A percentile compares a stretch with the other conserved stretches of the same genome.
phyloP scores from a whole-genome alignment of 2,797 vertebrate genomes.

The Gambusia yucatana region DNA sequence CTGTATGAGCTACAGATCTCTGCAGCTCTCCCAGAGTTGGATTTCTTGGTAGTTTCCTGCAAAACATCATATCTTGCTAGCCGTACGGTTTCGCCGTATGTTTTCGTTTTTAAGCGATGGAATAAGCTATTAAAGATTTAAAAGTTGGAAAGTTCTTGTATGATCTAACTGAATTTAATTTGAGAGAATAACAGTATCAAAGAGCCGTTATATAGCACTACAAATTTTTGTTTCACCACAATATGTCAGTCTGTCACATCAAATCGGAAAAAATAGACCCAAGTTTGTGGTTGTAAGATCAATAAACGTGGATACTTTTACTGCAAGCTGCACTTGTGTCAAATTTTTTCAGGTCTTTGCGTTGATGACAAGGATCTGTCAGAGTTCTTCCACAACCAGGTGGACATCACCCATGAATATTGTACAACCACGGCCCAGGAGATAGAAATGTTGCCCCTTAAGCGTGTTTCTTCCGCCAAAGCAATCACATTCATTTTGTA shows the following conservation, averaged over 20 bases:
- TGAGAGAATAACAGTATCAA: too few relatives aligned
- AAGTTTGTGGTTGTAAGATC: not conserved
- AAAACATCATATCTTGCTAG: not conserved
- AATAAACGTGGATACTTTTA: not conserved
- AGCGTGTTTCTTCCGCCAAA: conserved; percentile 29
- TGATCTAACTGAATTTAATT: not conserved
- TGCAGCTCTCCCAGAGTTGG: not conserved
- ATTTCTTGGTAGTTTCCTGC: not conserved
- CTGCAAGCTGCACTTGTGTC: not conserved
- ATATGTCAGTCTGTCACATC: not conserved
- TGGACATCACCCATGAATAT: conserved; percentile 10
- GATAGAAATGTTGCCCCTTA: conserved; percentile 34
- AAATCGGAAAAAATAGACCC: not conserved
- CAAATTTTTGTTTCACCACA: not conserved
- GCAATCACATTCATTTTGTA: conserved; percentile 68
- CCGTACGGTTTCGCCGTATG: not conserved
- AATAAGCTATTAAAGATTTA: not conserved
- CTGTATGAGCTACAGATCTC: not conserved
- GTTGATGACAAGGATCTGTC: conserved; percentile 20
- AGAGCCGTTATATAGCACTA: not conserved
- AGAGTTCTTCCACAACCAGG: not conserved
- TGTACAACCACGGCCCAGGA: conserved; percentile 29
- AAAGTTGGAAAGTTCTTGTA: not conserved
- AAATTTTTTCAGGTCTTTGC: not conserved
- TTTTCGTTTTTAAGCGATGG: not conserved